Evolutionary conservation across 2,113 vertebrate genomes (phyloP), one percentile per base, ranked within the genome.

Genomic region (Pteropus alecto): DNA sequence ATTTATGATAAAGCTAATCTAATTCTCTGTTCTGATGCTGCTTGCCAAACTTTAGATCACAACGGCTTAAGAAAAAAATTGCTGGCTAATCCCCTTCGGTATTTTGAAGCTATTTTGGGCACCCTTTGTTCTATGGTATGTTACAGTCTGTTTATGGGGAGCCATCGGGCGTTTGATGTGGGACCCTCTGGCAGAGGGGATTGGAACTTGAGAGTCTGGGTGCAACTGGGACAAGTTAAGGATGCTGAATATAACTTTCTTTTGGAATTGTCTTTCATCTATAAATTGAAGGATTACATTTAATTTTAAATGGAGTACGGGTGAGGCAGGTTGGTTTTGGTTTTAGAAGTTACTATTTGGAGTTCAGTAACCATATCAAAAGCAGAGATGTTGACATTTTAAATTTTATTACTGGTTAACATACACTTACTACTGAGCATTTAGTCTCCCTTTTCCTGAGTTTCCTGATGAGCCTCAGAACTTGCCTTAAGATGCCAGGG

Each of bases 141-240:
- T 83, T 94, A 94, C 85, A 67, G 65, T 94, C 35, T 96, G 79
- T 96, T 96, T 91, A 81, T 90, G 87, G 84, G 87, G 60, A 97
- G 73, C 78, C 60, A 54, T 68, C 2, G n/a, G 67, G 65, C 94
- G 87, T 97, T 97, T 98, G 97, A 97, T 98, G 95, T 97, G 96
- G 90, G 92, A 90, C 96, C 90, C 76, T 95, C 79, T 97, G 83
- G 95, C 92, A 95, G 84, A 89, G 58, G 33, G 43, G 14, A 71
- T 95, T 96, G 91, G 94, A 97, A 94, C 93, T 94, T 76, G 30
- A 90, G 96, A 79, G 60, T 94, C 63, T 96, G 94, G 60, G 95
- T 98, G 63, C 96, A 90, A 87, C 83, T 97, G 95, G 95, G 96
- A 92, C 78, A 95, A 93, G 95, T 96, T 97, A 97, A 96, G n/a